Evolutionary conservation across 2,113 vertebrate species (phyloP).

Genomic region (Dipodomys stephensi): DNA sequence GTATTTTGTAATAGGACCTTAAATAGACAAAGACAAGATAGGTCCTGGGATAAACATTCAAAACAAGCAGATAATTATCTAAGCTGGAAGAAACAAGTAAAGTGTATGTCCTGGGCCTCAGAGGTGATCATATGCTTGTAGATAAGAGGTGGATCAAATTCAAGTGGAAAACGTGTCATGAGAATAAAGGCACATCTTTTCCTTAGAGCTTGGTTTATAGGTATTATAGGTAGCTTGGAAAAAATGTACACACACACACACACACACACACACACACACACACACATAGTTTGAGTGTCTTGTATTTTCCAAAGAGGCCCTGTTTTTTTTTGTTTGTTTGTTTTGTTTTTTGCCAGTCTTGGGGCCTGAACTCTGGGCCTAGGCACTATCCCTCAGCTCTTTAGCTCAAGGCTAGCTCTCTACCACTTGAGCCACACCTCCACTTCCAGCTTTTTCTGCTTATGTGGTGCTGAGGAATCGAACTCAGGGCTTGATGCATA

Average conservation of each 20-base stretch:
- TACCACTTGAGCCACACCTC: too few relatives aligned
- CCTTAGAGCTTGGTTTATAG: background rate
- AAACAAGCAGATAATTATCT: background rate
- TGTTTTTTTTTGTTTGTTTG: too few relatives aligned
- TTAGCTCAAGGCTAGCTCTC: too few relatives aligned
- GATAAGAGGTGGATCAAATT: background rate
- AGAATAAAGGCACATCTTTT: background rate
- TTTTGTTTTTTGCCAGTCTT: too few relatives aligned
- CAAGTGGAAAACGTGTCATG: background rate
- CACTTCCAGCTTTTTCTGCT: too few relatives aligned
- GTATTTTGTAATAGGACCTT: background rate
- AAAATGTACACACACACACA: background rate
- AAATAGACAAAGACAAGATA: background rate
- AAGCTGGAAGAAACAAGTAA: background rate
- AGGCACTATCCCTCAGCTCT: too few relatives aligned
- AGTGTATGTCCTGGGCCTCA: background rate
- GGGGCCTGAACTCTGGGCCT: too few relatives aligned
- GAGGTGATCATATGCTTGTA: background rate
- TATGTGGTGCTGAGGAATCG: too few relatives aligned
- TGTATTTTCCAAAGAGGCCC: too few relatives aligned
- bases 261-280: too few relatives aligned
- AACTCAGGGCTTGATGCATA: too few relatives aligned
- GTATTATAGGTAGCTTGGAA: background rate
- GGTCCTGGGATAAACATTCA: background rate
- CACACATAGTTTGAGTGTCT: accelerated